Evolutionary conservation across 2,113 vertebrate genomes (phyloP).

Genomic region (Psilopsiagon aymara): DNA sequence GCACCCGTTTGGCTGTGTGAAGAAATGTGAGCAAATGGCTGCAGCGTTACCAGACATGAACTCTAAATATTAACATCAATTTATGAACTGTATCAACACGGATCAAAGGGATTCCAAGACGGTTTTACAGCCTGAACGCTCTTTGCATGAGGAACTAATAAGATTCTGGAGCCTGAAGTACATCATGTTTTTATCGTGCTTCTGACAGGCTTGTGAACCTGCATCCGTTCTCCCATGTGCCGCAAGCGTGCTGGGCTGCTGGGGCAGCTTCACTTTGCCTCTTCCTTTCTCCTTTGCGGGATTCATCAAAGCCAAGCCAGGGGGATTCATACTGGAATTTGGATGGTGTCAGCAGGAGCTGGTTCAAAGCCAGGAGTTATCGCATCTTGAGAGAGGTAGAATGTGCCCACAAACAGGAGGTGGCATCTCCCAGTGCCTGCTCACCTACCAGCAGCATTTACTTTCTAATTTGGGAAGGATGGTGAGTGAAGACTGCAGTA

Average conservation of each 20-base stretch:
- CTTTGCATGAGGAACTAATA: conserved; percentile 58
- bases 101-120: conserved; percentile 66
- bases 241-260: background rate
- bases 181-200: conserved; percentile 35
- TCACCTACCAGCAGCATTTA: background rate
- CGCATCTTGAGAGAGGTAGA: background rate
- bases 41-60: conserved; percentile 31
- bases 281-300: background rate
- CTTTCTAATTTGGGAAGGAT: background rate
- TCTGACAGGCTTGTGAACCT: conserved; percentile 35
- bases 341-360: background rate
- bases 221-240: background rate
- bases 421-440: background rate
- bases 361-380: background rate
- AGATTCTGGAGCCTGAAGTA: conserved; percentile 46
- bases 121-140: background rate
- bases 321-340: fast-evolving
- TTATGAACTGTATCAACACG: conserved; percentile 57
- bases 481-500: background rate
- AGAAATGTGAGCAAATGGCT: conserved; percentile 51
- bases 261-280: background rate
- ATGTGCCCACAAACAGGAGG: background rate
- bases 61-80: conserved; percentile 71
- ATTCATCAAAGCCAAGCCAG: background rate
- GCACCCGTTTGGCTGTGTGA: background rate